Base-by-base conservation (phyloP, 2,113 vertebrate genomes). In the Elanus axillaris region DNA sequence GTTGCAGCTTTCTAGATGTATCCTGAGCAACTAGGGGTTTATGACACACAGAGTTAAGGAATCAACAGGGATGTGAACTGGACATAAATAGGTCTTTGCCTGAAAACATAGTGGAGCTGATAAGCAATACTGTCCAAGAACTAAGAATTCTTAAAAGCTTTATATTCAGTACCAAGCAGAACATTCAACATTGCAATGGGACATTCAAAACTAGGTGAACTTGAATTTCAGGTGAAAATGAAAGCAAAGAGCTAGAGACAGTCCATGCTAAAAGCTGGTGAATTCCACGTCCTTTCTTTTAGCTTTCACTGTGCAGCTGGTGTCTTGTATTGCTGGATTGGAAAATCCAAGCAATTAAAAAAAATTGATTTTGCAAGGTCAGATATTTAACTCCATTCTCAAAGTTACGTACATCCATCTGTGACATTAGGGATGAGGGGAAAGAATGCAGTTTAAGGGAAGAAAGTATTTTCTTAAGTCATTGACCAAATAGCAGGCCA, bases 321-420 rank as follows among this genome's bases (percentile, higher is more conserved):
- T n/a, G 15, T 17, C 59, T 67, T 50, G 7, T 19, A 31, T 18
- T 48, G 63, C 27, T 7, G 1, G 21, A 47, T 1, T 36, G 43
- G 15, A 76, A 79, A 86, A 69, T 3, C 7, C 31, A 55, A 77
- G 13, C 29, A 77, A 50, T 32, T 52, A 1, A 58, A 29, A 25
- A 58, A 38, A n/a, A 9, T 0, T 0, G 4, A 34, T 73, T 90
- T 74, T 50, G 4, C 56, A 67, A 23, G 10, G n/a, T 50, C 22
- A 71, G 32, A 23, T 62, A 77, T 16, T 89, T 36, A 68, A 59
- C 52, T 50, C 42, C 4, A 21, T 56, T 86, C 81, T 56, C 43
- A 45, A 38, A 67, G 22, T 67, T 77, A 76, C 2, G 0, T 52
- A 1, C 36, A 26, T 20, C 21, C 32, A 42, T 26, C 42, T 23